phyloP scores from a whole-genome alignment of 2,797 vertebrate species.

The Eremophila alpestris region DNA sequence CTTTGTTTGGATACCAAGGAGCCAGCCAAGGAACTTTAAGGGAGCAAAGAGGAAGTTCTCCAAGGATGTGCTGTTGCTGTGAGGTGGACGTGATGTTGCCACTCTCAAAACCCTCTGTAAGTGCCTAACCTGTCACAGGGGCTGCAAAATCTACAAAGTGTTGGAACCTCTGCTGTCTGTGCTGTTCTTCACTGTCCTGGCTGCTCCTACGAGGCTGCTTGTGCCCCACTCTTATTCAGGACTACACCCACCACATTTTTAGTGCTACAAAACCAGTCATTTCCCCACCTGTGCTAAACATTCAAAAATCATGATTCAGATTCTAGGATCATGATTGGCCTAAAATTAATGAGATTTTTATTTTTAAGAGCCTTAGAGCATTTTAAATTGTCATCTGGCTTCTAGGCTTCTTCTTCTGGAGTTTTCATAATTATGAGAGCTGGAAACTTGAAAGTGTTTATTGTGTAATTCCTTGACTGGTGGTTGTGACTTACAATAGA shows the following conservation, averaged over 20 bases:
- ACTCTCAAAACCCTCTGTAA: neutral
- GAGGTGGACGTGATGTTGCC: neutral
- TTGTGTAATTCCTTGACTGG: neutral
- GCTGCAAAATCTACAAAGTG: neutral
- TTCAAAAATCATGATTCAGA: neutral
- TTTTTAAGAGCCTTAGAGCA: neutral
- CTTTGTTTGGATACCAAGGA: neutral
- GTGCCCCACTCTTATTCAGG: neutral
- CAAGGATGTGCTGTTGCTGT: rapidly evolving
- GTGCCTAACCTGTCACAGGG: neutral
- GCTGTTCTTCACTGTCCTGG: neutral
- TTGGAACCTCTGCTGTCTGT: neutral
- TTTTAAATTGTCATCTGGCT: neutral
- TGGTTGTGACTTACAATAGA: neutral
- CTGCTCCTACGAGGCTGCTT: neutral
- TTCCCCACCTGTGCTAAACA: neutral
- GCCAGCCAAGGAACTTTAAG: neutral
- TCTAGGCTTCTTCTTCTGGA: neutral
- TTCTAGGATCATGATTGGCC: neutral
- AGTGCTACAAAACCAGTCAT: neutral
- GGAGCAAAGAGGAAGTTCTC: neutral
- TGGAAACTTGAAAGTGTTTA: neutral
- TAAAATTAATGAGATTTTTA: neutral
- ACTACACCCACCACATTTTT: neutral
- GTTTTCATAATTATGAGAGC: neutral